These are phyloP conservation scores for Odocoileus virginianus DNA, from an alignment of 2,113 vertebrate genomes.

Conservation along the genomic window DNA sequence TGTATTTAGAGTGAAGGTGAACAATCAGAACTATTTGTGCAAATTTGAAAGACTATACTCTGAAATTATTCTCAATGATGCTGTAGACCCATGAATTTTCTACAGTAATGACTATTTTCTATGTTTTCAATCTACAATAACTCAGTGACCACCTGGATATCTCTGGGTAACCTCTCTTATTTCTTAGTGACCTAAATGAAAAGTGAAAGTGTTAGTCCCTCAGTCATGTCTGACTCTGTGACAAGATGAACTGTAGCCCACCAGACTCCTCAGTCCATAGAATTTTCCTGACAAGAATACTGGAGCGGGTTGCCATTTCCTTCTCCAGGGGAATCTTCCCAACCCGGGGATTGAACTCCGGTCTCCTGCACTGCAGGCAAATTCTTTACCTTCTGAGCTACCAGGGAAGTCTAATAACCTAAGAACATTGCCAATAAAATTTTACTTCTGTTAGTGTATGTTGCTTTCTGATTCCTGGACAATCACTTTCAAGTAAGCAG, in stretches of 20 bases:
- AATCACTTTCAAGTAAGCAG: not conserved
- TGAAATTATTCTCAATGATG: not conserved
- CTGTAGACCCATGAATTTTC: not conserved
- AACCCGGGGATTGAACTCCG: not conserved
- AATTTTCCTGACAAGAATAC: not conserved
- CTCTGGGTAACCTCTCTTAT: not conserved
- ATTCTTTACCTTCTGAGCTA: not conserved
- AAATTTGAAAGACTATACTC: not conserved
- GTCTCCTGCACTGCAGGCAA: not conserved
- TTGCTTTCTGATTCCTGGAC: not conserved
- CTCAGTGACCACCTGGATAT: not conserved
- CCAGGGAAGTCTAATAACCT: not conserved
- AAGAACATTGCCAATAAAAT: not conserved
- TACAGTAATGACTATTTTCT: not conserved
- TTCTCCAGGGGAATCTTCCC: not conserved
- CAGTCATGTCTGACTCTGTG: not conserved
- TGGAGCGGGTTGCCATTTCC: not conserved
- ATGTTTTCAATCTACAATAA: not conserved
- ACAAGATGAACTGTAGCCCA: not conserved
- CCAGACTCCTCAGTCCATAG: not conserved
- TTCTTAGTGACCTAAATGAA: not conserved
- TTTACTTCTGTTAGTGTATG: not conserved
- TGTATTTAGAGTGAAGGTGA: not conserved
- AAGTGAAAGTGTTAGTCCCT: not conserved
- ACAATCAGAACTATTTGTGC: not conserved